Base-by-base conservation (phyloP, 1,140 invertebrate genomes). In the Saccostrea cuccullata region DNA sequence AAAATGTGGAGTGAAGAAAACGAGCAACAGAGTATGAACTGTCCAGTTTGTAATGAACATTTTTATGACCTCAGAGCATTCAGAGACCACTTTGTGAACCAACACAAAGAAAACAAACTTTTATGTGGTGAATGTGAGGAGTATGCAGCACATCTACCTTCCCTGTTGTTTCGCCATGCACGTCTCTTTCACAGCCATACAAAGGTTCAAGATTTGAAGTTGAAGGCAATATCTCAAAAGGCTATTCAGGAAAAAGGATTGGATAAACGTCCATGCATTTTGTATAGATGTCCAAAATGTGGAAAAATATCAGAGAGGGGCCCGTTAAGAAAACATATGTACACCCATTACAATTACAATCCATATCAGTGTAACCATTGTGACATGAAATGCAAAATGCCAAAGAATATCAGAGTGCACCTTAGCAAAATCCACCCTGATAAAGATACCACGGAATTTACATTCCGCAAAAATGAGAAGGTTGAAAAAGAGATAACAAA, bases 281-380 rank as follows among this genome's bases (percentile, higher is more conserved):
- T 85, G 55, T 87, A 87, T 56, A 85, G 64, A 58, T 88, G 87
- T 77, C 40, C 83, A 26, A 85, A 85, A 85, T 88, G 87, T 85
- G 87, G 55, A 36, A 58, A 85, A 36, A 73, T 58, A 56, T 70
- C 83, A 20, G 55, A 85, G 60, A 67, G 67, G 30, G 36, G 56
- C n/a, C 55, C 83, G n/a, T 26, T 88, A 5, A 84, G 56, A 30
- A 55, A 55, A 70, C 87, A 88, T 36, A 36, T 85, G 5, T 88
- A 77, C 84, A 60, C 64, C 36, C 87, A 88, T 85, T 85, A 85
- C 55, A 60, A 88, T 23, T 88, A 88, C 83, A 88, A 85, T 12
- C 87, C 87, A 15, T 85, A 73, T 36, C 73, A 88, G 9, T 88
- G 87, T 85, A 70, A 82, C 2, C 67, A 88, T 26, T 90, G 89